phyloP scores from a whole-genome alignment of 2,888 invertebrate genomes.

The Leptinotarsa peninsularis region DNA sequence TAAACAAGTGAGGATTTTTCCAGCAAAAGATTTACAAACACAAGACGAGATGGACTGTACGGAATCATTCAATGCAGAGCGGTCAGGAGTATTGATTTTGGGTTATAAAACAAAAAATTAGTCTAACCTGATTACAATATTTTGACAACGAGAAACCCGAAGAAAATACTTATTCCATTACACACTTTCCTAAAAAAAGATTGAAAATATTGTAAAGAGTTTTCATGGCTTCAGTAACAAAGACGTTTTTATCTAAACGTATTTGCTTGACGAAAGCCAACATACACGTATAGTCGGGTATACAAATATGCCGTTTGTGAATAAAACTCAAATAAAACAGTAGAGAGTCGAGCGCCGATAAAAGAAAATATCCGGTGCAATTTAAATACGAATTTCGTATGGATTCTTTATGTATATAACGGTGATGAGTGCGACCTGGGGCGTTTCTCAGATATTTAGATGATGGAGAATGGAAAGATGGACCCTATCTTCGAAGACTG shows the following conservation, averaged over 20 bases:
- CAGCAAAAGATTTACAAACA: no score
- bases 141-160: no score
- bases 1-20: no score
- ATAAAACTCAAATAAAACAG: constrained; percentile 46
- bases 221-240: constrained; percentile 35
- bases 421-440: constrained; percentile 25
- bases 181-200: constrained; percentile 26
- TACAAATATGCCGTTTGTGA: constrained; percentile 44
- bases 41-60: no score
- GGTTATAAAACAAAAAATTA: no score
- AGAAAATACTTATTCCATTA: no score
- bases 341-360: constrained; percentile 37
- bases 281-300: constrained; percentile 33
- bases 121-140: no score
- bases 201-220: constrained; percentile 31
- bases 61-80: no score
- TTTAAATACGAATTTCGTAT: constrained; percentile 46
- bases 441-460: constrained; percentile 35
- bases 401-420: constrained; percentile 26
- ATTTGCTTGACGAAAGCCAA: constrained; percentile 31
- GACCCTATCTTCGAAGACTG: constrained; percentile 37
- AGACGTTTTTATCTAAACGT: constrained; percentile 36
- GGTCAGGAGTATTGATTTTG: no score
- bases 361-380: constrained; percentile 43
- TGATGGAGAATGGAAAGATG: constrained; percentile 40